These are phyloP conservation scores for Eurois occulta DNA, from an alignment of 2,888 invertebrate genomes.

Conservation along the genomic window DNA sequence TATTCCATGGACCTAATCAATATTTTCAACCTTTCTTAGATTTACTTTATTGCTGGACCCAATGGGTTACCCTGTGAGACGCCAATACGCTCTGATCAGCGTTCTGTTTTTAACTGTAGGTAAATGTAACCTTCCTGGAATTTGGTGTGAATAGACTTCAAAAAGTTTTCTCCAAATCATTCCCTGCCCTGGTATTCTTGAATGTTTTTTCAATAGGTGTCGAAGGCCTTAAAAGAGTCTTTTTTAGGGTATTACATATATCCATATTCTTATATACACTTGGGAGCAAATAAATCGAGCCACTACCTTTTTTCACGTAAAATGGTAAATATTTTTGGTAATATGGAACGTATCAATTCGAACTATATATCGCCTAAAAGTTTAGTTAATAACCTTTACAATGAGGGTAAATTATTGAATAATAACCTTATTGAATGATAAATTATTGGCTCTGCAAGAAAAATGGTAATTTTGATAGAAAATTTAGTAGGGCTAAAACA, in stretches of 20 bases:
- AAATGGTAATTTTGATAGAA: no score
- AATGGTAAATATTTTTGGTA: no score
- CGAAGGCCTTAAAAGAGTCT: background rate
- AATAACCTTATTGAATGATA: no score
- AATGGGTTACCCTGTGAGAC: conserved; percentile 1
- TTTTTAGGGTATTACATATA: background rate
- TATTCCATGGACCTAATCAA: background rate
- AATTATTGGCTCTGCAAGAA: no score
- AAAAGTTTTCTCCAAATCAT: background rate
- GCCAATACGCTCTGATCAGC: background rate
- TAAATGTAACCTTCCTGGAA: no score
- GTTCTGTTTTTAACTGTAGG: background rate
- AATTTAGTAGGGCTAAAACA: no score
- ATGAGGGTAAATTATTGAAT: no score
- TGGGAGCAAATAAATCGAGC: no score
- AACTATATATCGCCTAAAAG: no score
- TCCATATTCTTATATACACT: background rate
- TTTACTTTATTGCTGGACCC: background rate
- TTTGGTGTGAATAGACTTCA: background rate
- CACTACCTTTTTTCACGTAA: no score
- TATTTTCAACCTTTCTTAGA: background rate
- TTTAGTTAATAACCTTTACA: no score
- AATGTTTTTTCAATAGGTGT: background rate
- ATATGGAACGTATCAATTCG: no score
- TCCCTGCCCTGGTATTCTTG: background rate